Evolutionary conservation across 2,113 vertebrate species (phyloP).

Genomic region (Oryctolagus cuniculus): mOryCun1.1 NC_091442.1:78287501-78288000

Average conservation of each 20-base stretch:
- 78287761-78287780: neutral
- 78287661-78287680: neutral
- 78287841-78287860: slow-evolving; percentile 8
- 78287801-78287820: neutral
- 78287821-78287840: neutral
- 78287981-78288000: neutral
- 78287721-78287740: neutral
- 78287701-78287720: neutral
- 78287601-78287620: neutral
- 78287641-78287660: neutral
- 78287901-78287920: slow-evolving; percentile 14
- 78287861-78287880: slow-evolving; percentile 10
- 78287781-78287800: neutral
- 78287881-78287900: slow-evolving; percentile 30
- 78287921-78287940: slow-evolving; percentile 22
- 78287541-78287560: neutral
- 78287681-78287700: neutral
- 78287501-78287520: neutral
- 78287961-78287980: neutral
- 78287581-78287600: neutral
- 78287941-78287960: neutral
- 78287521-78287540: neutral
- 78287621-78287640: neutral
- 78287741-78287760: neutral
- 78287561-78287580: neutral